These are phyloP conservation scores for Drosophila flavopinicola DNA, from an alignment of 2,888 invertebrate genomes.

Conservation along the genomic window DNA sequence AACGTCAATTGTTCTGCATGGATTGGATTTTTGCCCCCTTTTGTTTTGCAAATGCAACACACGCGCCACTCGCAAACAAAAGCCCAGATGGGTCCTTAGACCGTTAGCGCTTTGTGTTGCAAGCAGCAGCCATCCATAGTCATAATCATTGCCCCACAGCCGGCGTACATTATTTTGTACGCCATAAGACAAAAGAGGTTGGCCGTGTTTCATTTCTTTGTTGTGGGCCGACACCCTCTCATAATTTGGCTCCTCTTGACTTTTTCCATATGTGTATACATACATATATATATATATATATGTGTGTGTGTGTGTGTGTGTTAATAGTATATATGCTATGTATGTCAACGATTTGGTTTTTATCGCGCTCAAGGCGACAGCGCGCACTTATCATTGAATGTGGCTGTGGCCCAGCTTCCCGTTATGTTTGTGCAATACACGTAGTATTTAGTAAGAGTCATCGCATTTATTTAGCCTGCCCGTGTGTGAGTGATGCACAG, in stretches of 20 bases:
- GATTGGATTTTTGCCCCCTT: constrained; percentile 16
- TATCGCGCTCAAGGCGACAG: constrained; percentile 68
- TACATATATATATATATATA: no score
- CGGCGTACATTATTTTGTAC: constrained; percentile 45
- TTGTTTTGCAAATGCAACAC: constrained; percentile 48
- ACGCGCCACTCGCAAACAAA: constrained; percentile 65
- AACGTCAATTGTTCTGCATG: constrained; percentile 63
- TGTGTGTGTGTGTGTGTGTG: not conserved
- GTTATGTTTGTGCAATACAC: constrained; percentile 30
- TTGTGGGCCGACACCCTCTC: constrained; percentile 50
- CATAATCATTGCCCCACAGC: constrained; percentile 49
- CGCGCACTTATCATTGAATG: constrained; percentile 44
- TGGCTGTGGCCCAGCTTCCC: constrained; percentile 35
- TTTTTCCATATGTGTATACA: constrained; percentile 47
- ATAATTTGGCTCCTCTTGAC: constrained; percentile 73
- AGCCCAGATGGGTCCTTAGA: constrained; percentile 38
- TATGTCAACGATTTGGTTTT: constrained; percentile 64
- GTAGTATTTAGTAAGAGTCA: constrained; percentile 36
- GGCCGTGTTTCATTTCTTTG: constrained; percentile 53
- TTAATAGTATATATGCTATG: constrained; percentile 24
- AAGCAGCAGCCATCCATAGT: constrained; percentile 22
- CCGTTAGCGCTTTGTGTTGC: constrained; percentile 53
- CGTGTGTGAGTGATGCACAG: constrained; percentile 18
- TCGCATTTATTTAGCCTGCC: constrained; percentile 18
- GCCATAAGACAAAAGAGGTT: constrained; percentile 25